Base-by-base conservation (phyloP, 2,888 invertebrate species). In the Palloptera scutellata region DNA sequence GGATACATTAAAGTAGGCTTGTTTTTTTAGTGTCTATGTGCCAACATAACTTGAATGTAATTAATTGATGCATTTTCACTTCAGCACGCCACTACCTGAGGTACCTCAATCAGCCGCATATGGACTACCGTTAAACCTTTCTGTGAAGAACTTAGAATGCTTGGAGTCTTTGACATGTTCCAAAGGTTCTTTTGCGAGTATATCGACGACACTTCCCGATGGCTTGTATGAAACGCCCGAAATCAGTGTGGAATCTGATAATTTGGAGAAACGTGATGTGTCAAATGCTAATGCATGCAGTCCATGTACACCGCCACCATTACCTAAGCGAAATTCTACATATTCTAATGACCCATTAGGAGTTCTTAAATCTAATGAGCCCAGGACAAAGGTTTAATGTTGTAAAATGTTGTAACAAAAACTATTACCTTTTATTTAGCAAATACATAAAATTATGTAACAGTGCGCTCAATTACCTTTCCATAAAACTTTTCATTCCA, bases 261-360 rank as follows among this genome's bases (percentile, higher is more conserved):
- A 73, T 1, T 45, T 67, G 11, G 72, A 71, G 8, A 68, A 76
- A 17, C 70, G 69, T 20, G 74, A 73, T 40, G 71, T 72, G 1
- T 61, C 71, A 1, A 78, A 76, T 20, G 70, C 70, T n/a, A 74
- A 74, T 58, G 71, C 71, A 4, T 74, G 65, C 19, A 77, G 75
- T 57, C 79, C 80, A 0, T 67, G 63, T 8, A 75, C 78, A 9
- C 83, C 83, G 11, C 83, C 83, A 13, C 83, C 83, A 1, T 64
- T 83, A 57, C 83, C 83, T 0, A 83, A 83, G 69, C 77, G 83
- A 8, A 83, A 83, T 78, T 71, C 73, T 6, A 30, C 30, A 30
- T 2, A 30, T 30, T 30, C 30, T 30, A 30, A 30, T 30, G 30
- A 6, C 30, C 30, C 3, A 30, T 30, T 30, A 30, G 6, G 6